Conservation (phyloP, 2,797 vertebrate genomes). For the Phalanger gymnotis region DNA sequence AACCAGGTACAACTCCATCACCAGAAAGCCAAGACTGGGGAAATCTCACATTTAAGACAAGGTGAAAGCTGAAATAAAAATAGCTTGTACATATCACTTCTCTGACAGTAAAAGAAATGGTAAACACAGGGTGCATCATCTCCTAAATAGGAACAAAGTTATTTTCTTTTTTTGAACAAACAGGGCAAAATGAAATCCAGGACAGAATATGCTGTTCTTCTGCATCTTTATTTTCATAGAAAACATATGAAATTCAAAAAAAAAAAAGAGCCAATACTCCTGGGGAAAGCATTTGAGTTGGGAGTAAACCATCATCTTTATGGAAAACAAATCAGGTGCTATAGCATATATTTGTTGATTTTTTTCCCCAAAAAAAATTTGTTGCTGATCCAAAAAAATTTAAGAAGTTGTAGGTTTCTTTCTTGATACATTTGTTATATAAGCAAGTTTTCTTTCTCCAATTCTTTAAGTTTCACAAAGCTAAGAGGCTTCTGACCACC, state of each 20-base stretch:
- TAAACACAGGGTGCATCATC: not conserved
- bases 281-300: slow-evolving; percentile 35
- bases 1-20: slow-evolving; percentile 21
- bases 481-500: slow-evolving; percentile 36
- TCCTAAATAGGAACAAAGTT: slow-evolving; percentile 27
- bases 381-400: not conserved
- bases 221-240: slow-evolving; percentile 21
- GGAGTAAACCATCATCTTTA: not conserved
- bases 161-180: not conserved
- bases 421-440: slow-evolving; percentile 40
- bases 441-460: slow-evolving; percentile 33
- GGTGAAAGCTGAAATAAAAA: slow-evolving; percentile 67
- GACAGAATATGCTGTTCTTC: slow-evolving; percentile 13
- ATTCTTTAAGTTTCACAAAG: slow-evolving; percentile 48
- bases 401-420: slow-evolving; percentile 15
- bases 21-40: not conserved
- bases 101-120: slow-evolving; percentile 50
- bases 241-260: slow-evolving; percentile 22
- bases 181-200: not conserved
- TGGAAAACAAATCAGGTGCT: slow-evolving; percentile 14
- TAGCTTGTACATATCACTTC: slow-evolving; percentile 31
- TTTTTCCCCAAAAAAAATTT: not conserved
- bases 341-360: slow-evolving; percentile 31
- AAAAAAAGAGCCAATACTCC: slow-evolving; percentile 20
- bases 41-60: slow-evolving; percentile 57